phyloP scores from a whole-genome alignment of 2,113 vertebrate genomes.

The Terrapene triunguis region DNA sequence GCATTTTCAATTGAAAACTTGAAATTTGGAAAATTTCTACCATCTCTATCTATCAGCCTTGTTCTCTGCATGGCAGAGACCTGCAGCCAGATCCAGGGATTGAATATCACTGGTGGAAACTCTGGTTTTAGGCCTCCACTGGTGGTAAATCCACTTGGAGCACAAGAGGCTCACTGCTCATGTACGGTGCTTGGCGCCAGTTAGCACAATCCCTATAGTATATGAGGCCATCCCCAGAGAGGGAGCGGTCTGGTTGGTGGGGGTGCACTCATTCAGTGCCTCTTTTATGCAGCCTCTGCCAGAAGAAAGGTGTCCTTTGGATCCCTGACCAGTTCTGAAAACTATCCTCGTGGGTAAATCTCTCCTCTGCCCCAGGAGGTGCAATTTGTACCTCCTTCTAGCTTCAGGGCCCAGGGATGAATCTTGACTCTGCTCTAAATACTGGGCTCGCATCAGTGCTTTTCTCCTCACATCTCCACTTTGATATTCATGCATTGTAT shows the following conservation, averaged over 20 bases:
- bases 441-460: neutral
- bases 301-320: neutral
- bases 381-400: neutral
- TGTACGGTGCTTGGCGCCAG: neutral
- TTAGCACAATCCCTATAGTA: neutral
- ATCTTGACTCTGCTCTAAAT: neutral
- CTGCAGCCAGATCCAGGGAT: neutral
- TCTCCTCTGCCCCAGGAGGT: neutral
- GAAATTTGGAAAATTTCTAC: neutral
- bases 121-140: rapidly evolving
- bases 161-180: neutral
- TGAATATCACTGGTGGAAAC: neutral
- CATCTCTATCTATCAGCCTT: neutral
- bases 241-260: neutral
- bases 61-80: neutral
- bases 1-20: neutral
- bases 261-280: neutral
- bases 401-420: neutral
- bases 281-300: neutral
- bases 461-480: neutral
- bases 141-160: rapidly evolving
- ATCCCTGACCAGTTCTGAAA: neutral
- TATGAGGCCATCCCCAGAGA: neutral
- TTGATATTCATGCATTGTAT: neutral
- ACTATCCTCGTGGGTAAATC: neutral